Evolutionary conservation across 2,113 vertebrate genomes (phyloP).

Genomic region (Patagioenas fasciata): DNA sequence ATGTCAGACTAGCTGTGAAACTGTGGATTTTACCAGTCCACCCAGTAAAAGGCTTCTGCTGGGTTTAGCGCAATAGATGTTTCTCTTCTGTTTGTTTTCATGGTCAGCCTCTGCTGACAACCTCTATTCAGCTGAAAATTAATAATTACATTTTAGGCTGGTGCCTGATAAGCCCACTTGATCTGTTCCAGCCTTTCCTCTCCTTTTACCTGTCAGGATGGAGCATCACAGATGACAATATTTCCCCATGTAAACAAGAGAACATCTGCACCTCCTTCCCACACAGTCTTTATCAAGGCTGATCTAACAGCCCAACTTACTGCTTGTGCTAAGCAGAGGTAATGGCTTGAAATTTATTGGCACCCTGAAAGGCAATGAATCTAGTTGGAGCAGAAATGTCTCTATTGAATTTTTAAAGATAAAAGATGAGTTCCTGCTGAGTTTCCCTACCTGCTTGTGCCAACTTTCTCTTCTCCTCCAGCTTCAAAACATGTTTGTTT

Average conservation of each 20-base stretch:
- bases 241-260: neutral
- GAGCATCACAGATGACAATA: neutral
- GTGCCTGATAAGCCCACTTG: neutral
- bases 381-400: neutral
- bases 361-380: neutral
- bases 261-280: neutral
- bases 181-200: neutral
- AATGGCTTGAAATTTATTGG: slow-evolving; percentile 44
- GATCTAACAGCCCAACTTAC: slow-evolving; percentile 7
- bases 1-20: neutral
- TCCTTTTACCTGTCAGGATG: neutral
- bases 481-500: slow-evolving; percentile 52
- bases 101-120: neutral
- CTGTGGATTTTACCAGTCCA: neutral
- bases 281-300: neutral
- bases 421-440: slow-evolving; percentile 42
- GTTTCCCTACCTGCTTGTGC: neutral
- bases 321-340: neutral
- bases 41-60: neutral
- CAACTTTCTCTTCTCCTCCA: slow-evolving; percentile 37
- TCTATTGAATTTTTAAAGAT: slow-evolving; percentile 42
- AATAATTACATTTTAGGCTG: neutral
- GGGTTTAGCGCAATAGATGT: neutral
- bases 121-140: neutral
- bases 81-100: neutral